A percentile compares a stretch with the other conserved stretches of the same genome.
Evolutionary conservation across 2,888 invertebrate species (phyloP).

Genomic region (Uloborus plumipes): DNA sequence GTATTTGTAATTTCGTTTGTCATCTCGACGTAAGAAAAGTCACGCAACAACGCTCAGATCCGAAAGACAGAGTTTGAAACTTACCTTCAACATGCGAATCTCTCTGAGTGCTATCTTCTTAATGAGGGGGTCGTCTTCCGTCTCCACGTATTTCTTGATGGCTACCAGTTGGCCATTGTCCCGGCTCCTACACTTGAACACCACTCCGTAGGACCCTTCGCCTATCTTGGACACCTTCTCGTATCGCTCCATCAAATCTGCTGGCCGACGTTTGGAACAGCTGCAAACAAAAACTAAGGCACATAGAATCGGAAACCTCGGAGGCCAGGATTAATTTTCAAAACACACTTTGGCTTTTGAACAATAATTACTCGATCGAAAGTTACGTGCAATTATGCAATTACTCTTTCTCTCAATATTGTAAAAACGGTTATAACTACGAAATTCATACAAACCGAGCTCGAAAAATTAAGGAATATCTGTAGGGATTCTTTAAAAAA

Average conservation of each 20-base stretch:
- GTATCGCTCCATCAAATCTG: constrained; percentile 76
- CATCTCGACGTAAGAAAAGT: no score
- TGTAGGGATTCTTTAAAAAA: no score
- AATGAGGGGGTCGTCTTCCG: constrained; percentile 95
- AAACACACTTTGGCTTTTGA: no score
- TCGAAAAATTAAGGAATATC: no score
- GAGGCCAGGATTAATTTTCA: no score
- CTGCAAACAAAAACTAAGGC: constrained; percentile 22
- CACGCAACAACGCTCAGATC: no score
- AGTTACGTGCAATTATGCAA: no score
- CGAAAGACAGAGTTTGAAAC: constrained; percentile 14
- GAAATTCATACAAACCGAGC: no score
- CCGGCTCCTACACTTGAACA: constrained; percentile 95
- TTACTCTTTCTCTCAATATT: no score
- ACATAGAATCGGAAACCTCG: neutral
- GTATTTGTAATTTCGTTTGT: no score
- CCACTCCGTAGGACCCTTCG: constrained; percentile 95
- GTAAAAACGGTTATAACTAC: no score
- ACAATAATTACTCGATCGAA: no score
- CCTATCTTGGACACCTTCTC: constrained; percentile 94
- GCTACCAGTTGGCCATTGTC: constrained; percentile 95
- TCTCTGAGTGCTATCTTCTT: constrained; percentile 95
- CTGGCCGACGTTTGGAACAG: neutral
- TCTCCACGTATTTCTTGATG: constrained; percentile 96
- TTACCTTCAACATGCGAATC: constrained; percentile 92